Base-by-base conservation (phyloP, 2,113 vertebrate genomes). In the Willisornis vidua region DNA sequence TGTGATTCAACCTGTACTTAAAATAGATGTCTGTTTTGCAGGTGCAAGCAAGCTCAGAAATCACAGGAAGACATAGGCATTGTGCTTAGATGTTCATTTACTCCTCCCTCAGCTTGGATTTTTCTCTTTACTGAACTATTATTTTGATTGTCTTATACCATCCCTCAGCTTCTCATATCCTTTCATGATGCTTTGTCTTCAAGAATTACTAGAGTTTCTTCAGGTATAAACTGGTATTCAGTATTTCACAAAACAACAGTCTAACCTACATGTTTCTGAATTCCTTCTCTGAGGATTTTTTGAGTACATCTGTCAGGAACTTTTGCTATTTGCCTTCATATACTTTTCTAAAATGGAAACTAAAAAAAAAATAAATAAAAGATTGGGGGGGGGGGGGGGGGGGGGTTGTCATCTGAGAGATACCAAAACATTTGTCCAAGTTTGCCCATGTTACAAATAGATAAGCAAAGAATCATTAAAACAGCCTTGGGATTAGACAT, bases 401-500 rank as follows among this genome's bases (percentile, higher is more conserved):
- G n/a, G 39, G 39, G 39, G 8, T 39, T 39, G 85, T 71, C 7
- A 68, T 78, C 33, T 39, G 31, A 74, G 39, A 91, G 45, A 57
- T 31, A 91, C 48, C 25, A 93, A 92, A 78, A 2, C 19, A 62
- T 89, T 94, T 87, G 62, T 92, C 25, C 28, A 93, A 93, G 58
- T 85, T 87, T 43, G 4, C 31, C 33, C 39, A 23, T 41, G 49
- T 89, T 94, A 79, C 66, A 73, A 90, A 94, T 25, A 96, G 96
- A 96, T 95, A 96, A 97, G 70, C 62, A 87, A 96, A 78, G 72
- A 93, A 92, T 94, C 80, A 85, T 94, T 95, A 94, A 78, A 96
- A 82, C 68, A 80, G 89, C 93, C 51, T 91, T 19, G 2, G 90
- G 83, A 95, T 95, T 89, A 95, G 54, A 94, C 5, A 82, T 84